phyloP scores from a whole-genome alignment of 2,888 invertebrate species.

The Zeuzera pyrina region DNA sequence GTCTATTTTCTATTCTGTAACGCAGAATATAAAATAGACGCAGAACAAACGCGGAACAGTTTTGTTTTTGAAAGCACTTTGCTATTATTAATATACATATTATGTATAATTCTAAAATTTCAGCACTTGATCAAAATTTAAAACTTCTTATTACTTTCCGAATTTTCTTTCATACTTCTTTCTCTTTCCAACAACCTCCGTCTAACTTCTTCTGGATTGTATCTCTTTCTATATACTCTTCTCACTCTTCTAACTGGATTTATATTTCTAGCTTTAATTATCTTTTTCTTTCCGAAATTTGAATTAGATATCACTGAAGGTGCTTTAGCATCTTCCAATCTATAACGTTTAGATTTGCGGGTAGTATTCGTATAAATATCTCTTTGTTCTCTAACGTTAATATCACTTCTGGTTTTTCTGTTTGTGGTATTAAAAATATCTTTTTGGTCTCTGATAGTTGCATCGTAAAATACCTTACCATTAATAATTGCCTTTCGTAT shows the following conservation, averaged over 20 bases:
- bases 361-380: slow-evolving; percentile 10
- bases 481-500: slow-evolving; percentile 59
- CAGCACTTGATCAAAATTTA: too few relatives aligned
- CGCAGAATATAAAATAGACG: too few relatives aligned
- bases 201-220: slow-evolving; percentile 68
- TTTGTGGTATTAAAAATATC: slow-evolving; percentile 9
- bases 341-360: slow-evolving; percentile 28
- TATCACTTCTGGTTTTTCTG: slow-evolving; percentile 28
- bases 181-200: slow-evolving; percentile 60
- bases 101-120: too few relatives aligned
- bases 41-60: neutral
- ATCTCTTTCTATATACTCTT: slow-evolving; percentile 58
- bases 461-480: slow-evolving; percentile 64
- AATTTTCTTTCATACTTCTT: too few relatives aligned
- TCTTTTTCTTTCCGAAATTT: slow-evolving; percentile 40
- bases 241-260: slow-evolving; percentile 58
- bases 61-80: neutral
- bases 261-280: slow-evolving; percentile 41
- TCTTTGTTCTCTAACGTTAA: slow-evolving; percentile 11
- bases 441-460: slow-evolving; percentile 35
- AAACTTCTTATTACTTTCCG: too few relatives aligned
- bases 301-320: slow-evolving; percentile 31
- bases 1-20: too few relatives aligned
- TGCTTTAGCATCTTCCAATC: slow-evolving; percentile 31
- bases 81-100: neutral